A percentile compares a stretch with the other conserved stretches of the same genome.
phyloP scores from a whole-genome alignment of 2,797 vertebrate genomes.

The Gallinago nigripennis region DNA sequence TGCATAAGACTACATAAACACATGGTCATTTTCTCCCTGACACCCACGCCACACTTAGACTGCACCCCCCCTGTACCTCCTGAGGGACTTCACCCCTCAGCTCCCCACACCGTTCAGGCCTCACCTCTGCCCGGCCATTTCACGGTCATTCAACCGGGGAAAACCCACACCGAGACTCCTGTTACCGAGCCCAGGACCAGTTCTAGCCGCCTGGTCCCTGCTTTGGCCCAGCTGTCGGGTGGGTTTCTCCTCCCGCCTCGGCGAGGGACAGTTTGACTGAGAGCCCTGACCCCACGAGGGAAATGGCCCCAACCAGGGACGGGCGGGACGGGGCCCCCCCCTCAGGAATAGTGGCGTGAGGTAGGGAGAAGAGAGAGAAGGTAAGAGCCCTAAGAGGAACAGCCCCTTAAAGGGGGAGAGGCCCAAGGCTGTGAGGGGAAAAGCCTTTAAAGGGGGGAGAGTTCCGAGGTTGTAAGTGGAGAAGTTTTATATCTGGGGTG shows the following conservation, averaged over 20 bases:
- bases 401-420: neutral
- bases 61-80: neutral
- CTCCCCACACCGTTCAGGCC: accelerated
- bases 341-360: no score
- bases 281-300: accelerated
- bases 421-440: neutral
- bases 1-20: conserved; percentile 5
- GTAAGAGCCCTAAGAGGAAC: neutral
- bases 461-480: accelerated
- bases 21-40: neutral
- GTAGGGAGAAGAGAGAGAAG: no score
- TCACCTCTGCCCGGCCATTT: accelerated
- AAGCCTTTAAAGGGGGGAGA: neutral
- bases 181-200: accelerated
- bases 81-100: accelerated
- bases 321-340: no score
- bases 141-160: accelerated
- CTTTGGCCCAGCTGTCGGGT: accelerated
- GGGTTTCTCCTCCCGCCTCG: accelerated
- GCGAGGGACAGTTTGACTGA: accelerated
- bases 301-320: accelerated
- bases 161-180: accelerated
- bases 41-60: accelerated
- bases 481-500: neutral
- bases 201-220: accelerated